Conservation (phyloP, 1,140 invertebrate species). For the Hycleus phaleratus region DNA sequence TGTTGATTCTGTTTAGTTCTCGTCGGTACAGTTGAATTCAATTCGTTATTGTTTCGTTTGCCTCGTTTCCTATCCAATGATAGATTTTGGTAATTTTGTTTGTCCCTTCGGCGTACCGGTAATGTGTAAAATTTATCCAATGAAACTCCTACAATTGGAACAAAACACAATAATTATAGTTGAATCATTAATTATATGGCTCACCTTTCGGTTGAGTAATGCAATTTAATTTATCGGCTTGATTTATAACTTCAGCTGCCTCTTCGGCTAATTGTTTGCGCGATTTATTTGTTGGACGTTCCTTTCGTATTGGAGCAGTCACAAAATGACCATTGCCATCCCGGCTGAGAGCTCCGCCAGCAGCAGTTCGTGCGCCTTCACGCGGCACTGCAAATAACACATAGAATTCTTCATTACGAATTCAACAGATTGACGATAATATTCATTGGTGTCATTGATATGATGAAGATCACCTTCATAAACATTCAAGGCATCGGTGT, state of each 20-base stretch:
- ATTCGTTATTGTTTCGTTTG: conserved; percentile 35
- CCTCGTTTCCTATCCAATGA: conserved; percentile 29
- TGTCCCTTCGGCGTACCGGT: conserved; percentile 45
- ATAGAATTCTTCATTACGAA: neutral
- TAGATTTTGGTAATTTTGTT: conserved; percentile 45
- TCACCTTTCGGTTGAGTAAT: conserved; percentile 42
- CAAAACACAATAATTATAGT: neutral
- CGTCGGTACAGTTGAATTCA: conserved; percentile 29
- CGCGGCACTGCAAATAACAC: conserved; percentile 34
- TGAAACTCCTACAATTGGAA: conserved; percentile 37
- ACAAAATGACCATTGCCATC: conserved; percentile 42
- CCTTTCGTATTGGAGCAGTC: conserved; percentile 52
- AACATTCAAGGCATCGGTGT: too few relatives aligned
- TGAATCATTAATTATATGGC: neutral
- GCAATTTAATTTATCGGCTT: conserved; percentile 57
- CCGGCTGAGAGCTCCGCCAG: conserved; percentile 22
- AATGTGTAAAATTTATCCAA: conserved; percentile 57
- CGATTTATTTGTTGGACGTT: conserved; percentile 51
- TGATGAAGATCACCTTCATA: too few relatives aligned
- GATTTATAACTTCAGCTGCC: conserved; percentile 58
- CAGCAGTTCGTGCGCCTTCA: conserved; percentile 18
- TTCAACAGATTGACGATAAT: neutral
- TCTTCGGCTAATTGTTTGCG: conserved; percentile 60
- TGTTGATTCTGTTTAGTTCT: conserved; percentile 37
- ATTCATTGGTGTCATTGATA: too few relatives aligned